Percentiles rank a stretch among this genome's conserved stretches.
Conservation (phyloP, 2,113 vertebrate genomes). For the Nannobrachium achirus region DNA sequence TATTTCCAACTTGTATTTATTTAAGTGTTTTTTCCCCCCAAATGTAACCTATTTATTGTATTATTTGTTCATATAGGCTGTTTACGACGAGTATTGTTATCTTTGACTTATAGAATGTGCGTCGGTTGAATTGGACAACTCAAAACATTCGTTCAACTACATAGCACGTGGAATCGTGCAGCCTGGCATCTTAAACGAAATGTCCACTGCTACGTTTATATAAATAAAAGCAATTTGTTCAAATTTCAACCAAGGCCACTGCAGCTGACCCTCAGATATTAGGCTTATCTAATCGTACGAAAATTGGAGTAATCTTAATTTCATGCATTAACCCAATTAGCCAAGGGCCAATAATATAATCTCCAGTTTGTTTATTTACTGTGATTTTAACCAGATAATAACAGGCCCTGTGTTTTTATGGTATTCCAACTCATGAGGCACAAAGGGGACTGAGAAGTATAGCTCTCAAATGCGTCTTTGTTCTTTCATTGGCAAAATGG, state of each 20-base stretch:
- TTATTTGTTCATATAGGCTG: background rate
- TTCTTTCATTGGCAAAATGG: slow-evolving; percentile 63
- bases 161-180: background rate
- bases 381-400: slow-evolving; percentile 7
- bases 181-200: slow-evolving; percentile 1
- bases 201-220: background rate
- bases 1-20: background rate
- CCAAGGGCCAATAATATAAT: slow-evolving; percentile 33
- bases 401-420: background rate
- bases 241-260: background rate
- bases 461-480: slow-evolving; percentile 65
- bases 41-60: background rate
- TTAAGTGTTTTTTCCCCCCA: no score
- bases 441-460: slow-evolving; percentile 1
- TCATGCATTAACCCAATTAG: slow-evolving; percentile 37
- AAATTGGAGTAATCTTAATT: background rate
- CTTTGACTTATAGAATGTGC: background rate
- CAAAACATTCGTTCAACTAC: background rate
- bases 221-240: slow-evolving; percentile 21
- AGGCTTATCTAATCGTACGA: slow-evolving; percentile 7
- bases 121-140: background rate
- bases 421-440: slow-evolving; percentile 1
- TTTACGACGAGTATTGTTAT: background rate
- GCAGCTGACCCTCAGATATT: slow-evolving; percentile 7
- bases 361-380: slow-evolving; percentile 12